Evolutionary conservation across 1,140 invertebrate species (phyloP), one percentile per base, ranked within the genome.

Genomic region (Copidosoma floridanum): DNA sequence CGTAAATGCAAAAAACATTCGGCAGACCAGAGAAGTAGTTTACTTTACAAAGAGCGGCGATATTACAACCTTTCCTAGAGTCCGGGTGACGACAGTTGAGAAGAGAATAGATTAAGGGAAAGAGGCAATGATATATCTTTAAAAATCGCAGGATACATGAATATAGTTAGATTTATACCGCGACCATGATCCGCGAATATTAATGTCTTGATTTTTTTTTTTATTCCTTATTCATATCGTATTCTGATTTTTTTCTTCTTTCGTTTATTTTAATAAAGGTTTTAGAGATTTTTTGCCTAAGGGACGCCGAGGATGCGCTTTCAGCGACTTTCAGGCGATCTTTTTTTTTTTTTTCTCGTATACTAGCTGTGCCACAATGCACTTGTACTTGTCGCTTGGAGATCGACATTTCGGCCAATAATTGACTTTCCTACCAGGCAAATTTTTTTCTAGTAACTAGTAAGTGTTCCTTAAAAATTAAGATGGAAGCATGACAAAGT

Each of bases 321-420:
- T 68, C 47, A 71, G 67, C 68, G 65, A 68, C 66, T 67, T 54
- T 65, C 65, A 56, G 68, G 61, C 68, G 68, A 65, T 59, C 64
- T 69, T 71, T 73, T 66, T n/a, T n/a, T n/a, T n/a, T n/a, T n/a
- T n/a, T 68, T 71, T 76, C 64, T 81, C 78, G 77, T 81, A 81
- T 81, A 79, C 78, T 79, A 81, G 79, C 76, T 81, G 77, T 81
- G 79, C 79, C 70, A 70, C 47, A 78, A 79, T 66, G 79, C 79
- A 81, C 79, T 81, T 81, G 77, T 81, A 79, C 79, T 80, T 75
- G 71, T 79, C 77, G 75, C 77, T 60, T 71, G 58, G 65, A 67
- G 66, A 63, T 71, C 56, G 70, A 68, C 62, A 63, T 71, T 69
- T 71, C 64, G 66, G 65, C 72, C 71, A 75, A 77, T 73, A 67